Conservation (phyloP, 2,113 vertebrate genomes). For the Tachycineta bicolor region DNA sequence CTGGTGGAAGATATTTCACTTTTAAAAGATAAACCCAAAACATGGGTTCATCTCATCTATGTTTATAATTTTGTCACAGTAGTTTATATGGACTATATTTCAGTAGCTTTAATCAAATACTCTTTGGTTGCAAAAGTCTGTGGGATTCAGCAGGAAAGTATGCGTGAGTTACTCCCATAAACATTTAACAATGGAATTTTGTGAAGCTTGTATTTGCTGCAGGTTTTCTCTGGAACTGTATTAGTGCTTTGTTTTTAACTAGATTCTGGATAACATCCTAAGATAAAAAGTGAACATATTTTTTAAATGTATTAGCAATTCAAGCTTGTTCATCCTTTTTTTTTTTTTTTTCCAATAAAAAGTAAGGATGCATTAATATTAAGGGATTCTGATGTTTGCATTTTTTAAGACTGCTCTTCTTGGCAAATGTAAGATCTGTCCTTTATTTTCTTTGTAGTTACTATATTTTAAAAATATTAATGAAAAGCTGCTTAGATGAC, state of each 20-base stretch:
- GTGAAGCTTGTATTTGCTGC: background rate
- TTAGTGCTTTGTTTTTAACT: background rate
- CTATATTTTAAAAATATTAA: background rate
- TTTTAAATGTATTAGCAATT: background rate
- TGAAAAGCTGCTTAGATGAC: background rate
- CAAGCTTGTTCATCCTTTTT: background rate
- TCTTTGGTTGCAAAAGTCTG: background rate
- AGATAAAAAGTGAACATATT: background rate
- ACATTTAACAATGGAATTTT: background rate
- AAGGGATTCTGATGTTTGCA: background rate
- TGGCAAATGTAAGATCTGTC: background rate
- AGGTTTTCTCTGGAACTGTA: background rate
- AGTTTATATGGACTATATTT: background rate
- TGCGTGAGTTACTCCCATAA: background rate
- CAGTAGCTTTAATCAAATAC: background rate
- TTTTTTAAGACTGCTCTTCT: background rate
- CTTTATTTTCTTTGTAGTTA: background rate
- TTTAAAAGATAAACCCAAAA: background rate
- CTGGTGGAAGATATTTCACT: background rate
- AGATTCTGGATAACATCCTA: background rate
- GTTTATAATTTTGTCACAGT: background rate
- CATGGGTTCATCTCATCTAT: background rate
- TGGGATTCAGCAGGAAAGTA: background rate
- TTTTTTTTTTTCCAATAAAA: background rate
- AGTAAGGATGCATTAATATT: background rate